phyloP scores from a whole-genome alignment of 2,113 vertebrate species.

The Phalacrocorax aristotelis region DNA sequence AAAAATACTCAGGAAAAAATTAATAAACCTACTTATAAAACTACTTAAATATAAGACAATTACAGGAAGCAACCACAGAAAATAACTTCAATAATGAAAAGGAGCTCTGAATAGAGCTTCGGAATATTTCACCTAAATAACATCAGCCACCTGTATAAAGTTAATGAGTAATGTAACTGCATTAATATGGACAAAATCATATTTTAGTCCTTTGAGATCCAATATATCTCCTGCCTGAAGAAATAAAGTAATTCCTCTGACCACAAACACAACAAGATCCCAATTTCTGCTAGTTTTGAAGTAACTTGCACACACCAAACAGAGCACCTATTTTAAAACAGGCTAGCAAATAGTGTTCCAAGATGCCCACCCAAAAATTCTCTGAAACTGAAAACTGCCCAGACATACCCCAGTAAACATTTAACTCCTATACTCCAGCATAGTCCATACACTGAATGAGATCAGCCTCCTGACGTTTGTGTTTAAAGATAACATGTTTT shows the following conservation, averaged over 20 bases:
- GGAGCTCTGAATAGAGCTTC: background rate
- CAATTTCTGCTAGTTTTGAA: background rate
- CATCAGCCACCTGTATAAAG: background rate
- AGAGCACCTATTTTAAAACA: background rate
- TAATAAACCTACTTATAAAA: background rate
- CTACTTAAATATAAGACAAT: background rate
- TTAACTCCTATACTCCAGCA: background rate
- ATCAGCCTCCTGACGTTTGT: background rate
- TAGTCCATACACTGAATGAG: background rate
- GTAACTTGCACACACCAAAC: background rate
- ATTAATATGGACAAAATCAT: background rate
- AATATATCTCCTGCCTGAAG: background rate
- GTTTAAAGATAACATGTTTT: background rate
- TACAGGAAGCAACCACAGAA: background rate
- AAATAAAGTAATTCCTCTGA: background rate
- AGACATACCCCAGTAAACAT: too few species aligned
- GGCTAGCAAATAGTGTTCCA: rapidly evolving
- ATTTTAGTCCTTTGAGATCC: background rate
- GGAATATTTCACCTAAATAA: background rate
- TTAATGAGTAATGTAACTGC: background rate
- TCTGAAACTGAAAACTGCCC: background rate
- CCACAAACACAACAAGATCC: background rate
- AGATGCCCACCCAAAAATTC: background rate
- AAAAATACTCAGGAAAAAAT: background rate
- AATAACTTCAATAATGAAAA: background rate